A percentile compares a stretch with the other conserved stretches of the same genome.
Evolutionary conservation across 1,140 invertebrate species (phyloP).

Genomic region (Lepidurus packardi): DNA sequence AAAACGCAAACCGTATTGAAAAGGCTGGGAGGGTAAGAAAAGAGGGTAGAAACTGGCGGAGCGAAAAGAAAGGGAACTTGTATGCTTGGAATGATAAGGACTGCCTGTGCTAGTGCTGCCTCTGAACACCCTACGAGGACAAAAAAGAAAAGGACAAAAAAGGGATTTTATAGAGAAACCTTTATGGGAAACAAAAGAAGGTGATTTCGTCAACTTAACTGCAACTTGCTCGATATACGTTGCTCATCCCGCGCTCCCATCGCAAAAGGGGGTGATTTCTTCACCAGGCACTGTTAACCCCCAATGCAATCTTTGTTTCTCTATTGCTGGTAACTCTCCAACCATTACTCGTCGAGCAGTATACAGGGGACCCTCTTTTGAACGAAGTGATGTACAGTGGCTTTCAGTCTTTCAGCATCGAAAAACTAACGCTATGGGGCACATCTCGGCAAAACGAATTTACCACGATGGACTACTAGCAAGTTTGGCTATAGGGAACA

Average conservation of each 20-base stretch:
- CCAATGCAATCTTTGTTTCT: not conserved
- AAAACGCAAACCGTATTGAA: not conserved
- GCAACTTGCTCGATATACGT: not conserved
- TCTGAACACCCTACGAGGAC: not conserved
- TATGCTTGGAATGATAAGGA: not conserved
- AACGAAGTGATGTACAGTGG: constrained; percentile 1
- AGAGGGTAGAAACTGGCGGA: not conserved
- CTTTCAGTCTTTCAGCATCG: not conserved
- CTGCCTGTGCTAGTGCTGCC: not conserved
- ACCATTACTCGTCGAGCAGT: not conserved
- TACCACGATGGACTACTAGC: not conserved
- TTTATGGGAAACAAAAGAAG: no score
- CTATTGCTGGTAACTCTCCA: not conserved
- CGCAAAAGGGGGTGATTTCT: not conserved
- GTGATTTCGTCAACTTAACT: no score
- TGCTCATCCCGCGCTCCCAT: not conserved
- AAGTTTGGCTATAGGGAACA: not conserved
- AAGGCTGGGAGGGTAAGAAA: not conserved
- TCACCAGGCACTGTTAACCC: not conserved
- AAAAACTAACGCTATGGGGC: constrained; percentile 5
- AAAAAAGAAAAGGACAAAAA: no score
- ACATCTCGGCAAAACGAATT: not conserved
- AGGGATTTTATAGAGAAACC: no score
- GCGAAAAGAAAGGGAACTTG: not conserved
- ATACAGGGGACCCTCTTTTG: not conserved